Evolutionary conservation across 2,888 invertebrate genomes (phyloP).

Genomic region (Adineta ricciae): DNA sequence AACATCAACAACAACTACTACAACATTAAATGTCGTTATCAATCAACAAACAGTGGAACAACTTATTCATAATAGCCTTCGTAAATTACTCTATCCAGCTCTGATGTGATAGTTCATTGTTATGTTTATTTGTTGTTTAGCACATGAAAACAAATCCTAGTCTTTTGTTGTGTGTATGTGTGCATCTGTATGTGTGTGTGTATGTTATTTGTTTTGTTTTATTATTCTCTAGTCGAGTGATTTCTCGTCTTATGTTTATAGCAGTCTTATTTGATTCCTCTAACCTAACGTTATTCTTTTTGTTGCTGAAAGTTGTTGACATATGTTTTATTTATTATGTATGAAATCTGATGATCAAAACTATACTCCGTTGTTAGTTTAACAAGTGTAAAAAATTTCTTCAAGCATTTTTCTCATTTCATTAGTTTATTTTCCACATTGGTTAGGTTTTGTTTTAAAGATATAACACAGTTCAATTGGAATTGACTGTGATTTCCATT

Average conservation of each 20-base stretch:
- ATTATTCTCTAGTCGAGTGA: neutral
- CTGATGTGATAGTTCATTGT: neutral
- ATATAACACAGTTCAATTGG: neutral
- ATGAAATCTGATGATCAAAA: neutral
- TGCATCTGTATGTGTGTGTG: neutral
- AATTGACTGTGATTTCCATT: neutral
- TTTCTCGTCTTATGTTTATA: neutral
- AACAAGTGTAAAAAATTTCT: neutral
- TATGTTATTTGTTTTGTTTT: neutral
- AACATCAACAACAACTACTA: neutral
- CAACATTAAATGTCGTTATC: neutral
- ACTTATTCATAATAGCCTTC: neutral
- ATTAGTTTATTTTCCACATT: neutral
- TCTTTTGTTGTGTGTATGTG: neutral
- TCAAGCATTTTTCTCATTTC: neutral
- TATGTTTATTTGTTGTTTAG: neutral
- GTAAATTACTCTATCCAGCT: neutral
- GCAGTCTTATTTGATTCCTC: neutral
- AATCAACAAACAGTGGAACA: neutral
- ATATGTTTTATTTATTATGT: neutral
- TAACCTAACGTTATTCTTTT: neutral
- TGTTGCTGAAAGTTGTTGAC: neutral
- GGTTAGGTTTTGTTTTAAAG: neutral
- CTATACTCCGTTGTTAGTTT: neutral
- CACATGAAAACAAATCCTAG: neutral